Evolutionary conservation across 2,113 vertebrate genomes (phyloP).

Genomic region (Bostrychus sinensis): DNA sequence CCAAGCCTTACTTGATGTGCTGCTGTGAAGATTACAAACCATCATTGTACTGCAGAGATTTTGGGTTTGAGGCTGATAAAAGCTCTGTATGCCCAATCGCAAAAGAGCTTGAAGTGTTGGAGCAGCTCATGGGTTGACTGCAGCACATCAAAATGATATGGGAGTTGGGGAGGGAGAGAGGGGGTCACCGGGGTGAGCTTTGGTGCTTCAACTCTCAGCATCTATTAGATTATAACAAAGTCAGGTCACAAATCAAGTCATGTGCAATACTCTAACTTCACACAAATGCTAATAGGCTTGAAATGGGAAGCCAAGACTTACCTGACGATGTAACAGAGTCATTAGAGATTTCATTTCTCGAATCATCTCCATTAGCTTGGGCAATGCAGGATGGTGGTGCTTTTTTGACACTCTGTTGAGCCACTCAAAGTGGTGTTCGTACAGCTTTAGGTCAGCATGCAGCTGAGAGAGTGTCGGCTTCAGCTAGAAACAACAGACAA

Average conservation of each 20-base stretch:
- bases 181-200: conserved; percentile 55
- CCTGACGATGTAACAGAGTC: conserved; percentile 76
- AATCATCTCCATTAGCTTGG: conserved; percentile 78
- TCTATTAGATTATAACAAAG: conserved; percentile 52
- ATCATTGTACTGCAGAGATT: conserved; percentile 65
- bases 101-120: conserved; percentile 81
- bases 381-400: conserved; percentile 73
- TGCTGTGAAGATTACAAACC: conserved; percentile 20
- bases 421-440: conserved; percentile 83
- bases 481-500: conserved; percentile 68
- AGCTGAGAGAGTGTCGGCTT: conserved; percentile 81
- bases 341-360: conserved; percentile 76
- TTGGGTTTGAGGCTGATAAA: conserved; percentile 80
- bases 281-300: not conserved
- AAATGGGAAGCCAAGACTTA: conserved; percentile 35
- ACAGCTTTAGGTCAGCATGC: conserved; percentile 79
- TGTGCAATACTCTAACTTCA: no score
- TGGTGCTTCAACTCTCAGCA: conserved; percentile 73
- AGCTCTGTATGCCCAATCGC: conserved; percentile 81
- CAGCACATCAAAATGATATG: conserved; percentile 69
- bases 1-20: conserved; percentile 23
- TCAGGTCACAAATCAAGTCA: not conserved
- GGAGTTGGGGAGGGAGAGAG: conserved; percentile 67
- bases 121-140: conserved; percentile 81
- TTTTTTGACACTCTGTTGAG: conserved; percentile 77